phyloP scores from a whole-genome alignment of 2,797 vertebrate genomes.

The Cyclopterus lumpus region DNA sequence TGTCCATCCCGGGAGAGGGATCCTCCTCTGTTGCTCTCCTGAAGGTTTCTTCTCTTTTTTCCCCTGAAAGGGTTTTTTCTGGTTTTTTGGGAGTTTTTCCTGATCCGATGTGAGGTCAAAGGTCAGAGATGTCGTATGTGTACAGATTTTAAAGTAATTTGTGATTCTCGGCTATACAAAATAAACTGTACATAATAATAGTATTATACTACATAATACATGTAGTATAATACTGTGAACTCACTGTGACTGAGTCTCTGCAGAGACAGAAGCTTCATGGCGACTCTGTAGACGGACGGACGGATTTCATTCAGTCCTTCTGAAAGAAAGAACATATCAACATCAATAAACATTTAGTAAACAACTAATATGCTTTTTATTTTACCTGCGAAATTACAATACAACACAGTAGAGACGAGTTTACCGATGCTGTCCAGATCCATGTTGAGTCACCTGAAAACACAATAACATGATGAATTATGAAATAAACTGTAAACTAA shows the following conservation, averaged over 20 bases:
- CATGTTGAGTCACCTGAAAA: constrained; percentile 51
- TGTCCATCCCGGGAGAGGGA: too few species aligned
- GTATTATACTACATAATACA: background rate
- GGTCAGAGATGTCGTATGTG: too few species aligned
- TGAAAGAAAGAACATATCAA: constrained; percentile 39
- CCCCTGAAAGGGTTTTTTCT: too few species aligned
- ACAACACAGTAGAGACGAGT: background rate
- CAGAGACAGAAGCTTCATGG: constrained; percentile 85
- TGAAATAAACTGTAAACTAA: background rate
- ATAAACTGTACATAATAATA: background rate
- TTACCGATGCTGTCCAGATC: constrained; percentile 69
- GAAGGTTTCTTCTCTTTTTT: too few species aligned
- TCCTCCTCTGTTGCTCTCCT: too few species aligned
- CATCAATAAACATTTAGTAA: background rate
- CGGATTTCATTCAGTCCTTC: constrained; percentile 79
- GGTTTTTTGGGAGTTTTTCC: too few species aligned
- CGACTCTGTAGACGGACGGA: constrained; percentile 83
- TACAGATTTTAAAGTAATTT: too few species aligned
- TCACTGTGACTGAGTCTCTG: constrained; percentile 88
- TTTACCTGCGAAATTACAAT: background rate
- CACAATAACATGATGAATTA: background rate
- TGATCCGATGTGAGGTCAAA: too few species aligned
- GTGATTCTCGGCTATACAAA: too few species aligned
- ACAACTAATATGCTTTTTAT: background rate
- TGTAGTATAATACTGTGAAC: constrained; percentile 30